Evolutionary conservation across 1,140 invertebrate genomes (phyloP), one percentile per base, ranked within the genome.

Genomic region (Neodiprion lecontei): DNA sequence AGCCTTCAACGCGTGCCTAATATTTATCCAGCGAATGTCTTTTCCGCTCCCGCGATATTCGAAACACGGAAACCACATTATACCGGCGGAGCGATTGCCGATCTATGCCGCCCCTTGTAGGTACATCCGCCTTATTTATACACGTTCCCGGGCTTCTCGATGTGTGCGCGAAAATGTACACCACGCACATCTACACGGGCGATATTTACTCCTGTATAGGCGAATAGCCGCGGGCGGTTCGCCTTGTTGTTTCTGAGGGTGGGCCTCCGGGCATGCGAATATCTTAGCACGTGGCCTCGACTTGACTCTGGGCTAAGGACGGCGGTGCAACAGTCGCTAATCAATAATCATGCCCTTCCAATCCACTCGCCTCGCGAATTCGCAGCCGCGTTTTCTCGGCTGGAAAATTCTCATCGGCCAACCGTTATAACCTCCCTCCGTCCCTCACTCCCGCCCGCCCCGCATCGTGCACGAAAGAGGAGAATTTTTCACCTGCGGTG

Each of bases 161-260:
- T 61, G 53, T 40, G 53, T 61, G n/a, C 9, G 53, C 53, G 53
- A 17, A 61, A 61, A 61, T 9, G 53, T 9, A 61, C 11, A 40
- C 28, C 28, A 40, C 2, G 28, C 28, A 40, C 28, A 40, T 40
- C 28, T 40, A 40, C 28, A 40, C 28, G 28, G 2, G 28, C 28
- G 28, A 40, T 40, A 40, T 40, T 40, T 40, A 40, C 28, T 40
- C 28, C 5, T 61, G n/a, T 17, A 61, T 61, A 61, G 53, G 53
- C n/a, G 53, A 61, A 61, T 61, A 61, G 67, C 74, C 78, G 75
- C 76, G 77, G 81, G 80, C 83, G 85, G 86, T 88, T 87, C 85
- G 86, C 86, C 87, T 86, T 88, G 86, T 88, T 88, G 83, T 88
- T 87, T 87, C 84, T 85, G 80, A 83, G 84, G 84, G 85, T 80